A percentile compares a stretch with the other conserved stretches of the same genome.
These are phyloP conservation scores for Ectropis grisescens DNA, from an alignment of 1,140 invertebrate genomes.

Conservation along the genomic window DNA sequence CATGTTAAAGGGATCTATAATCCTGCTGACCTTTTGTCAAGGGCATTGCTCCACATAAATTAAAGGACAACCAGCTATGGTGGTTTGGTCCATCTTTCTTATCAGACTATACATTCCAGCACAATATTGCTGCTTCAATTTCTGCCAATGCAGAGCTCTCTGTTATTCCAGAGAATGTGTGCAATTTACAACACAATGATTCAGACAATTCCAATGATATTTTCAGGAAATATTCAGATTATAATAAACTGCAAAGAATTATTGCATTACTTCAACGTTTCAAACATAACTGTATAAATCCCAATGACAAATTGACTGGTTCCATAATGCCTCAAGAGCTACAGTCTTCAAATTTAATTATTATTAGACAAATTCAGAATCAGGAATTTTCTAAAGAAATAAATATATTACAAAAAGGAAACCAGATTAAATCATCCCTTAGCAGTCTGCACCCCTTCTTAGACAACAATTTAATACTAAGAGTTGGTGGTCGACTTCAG, in stretches of 20 bases:
- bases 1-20: slow-evolving; percentile 13
- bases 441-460: slow-evolving; percentile 16
- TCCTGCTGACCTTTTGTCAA: slow-evolving; percentile 20
- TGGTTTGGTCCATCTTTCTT: slow-evolving; percentile 6
- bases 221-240: too few relatives aligned
- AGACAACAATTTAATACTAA: slow-evolving; percentile 13
- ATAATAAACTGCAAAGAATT: too few relatives aligned
- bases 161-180: too few relatives aligned
- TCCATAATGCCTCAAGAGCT: slow-evolving; percentile 2
- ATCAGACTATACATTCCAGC: too few relatives aligned
- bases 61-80: slow-evolving; percentile 4
- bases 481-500: slow-evolving; percentile 33
- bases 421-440: slow-evolving; percentile 5
- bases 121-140: too few relatives aligned
- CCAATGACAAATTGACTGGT: too few relatives aligned
- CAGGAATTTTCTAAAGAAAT: slow-evolving; percentile 7
- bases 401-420: slow-evolving; percentile 1
- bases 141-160: too few relatives aligned
- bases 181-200: too few relatives aligned
- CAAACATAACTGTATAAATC: too few relatives aligned
- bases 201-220: too few relatives aligned
- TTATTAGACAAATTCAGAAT: slow-evolving; percentile 8
- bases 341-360: slow-evolving; percentile 1
- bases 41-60: slow-evolving; percentile 6
- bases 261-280: too few relatives aligned